Percentiles rank a stretch among this genome's conserved stretches.
phyloP scores from a whole-genome alignment of 2,797 vertebrate genomes.

The Aselliscus stoliczkanus region DNA sequence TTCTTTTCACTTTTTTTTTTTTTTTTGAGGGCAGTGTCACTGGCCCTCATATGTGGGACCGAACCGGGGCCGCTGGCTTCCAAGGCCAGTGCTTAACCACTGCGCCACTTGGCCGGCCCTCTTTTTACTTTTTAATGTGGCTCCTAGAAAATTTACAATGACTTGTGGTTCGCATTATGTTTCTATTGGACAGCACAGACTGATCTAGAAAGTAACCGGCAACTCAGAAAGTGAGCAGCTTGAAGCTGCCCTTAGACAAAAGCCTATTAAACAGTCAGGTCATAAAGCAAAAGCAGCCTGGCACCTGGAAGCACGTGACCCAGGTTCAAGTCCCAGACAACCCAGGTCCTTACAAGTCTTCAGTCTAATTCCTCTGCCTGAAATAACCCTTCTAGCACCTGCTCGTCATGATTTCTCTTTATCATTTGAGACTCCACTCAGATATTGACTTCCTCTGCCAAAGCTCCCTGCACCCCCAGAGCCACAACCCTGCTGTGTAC shows the following conservation, averaged over 20 bases:
- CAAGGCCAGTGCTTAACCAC: too few species aligned
- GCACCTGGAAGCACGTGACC: background rate
- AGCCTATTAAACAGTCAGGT: background rate
- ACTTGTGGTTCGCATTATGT: background rate
- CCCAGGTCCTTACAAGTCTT: background rate
- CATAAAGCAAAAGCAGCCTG: background rate
- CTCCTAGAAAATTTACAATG: background rate
- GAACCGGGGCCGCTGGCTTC: too few species aligned
- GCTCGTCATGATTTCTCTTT: background rate
- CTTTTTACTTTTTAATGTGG: background rate
- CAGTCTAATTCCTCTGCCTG: background rate
- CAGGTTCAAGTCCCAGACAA: background rate
- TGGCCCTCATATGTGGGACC: too few species aligned
- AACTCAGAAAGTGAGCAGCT: background rate
- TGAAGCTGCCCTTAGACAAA: background rate
- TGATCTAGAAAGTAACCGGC: background rate
- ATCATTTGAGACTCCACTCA: background rate
- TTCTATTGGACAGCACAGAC: background rate
- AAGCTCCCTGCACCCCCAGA: background rate
- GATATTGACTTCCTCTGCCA: background rate
- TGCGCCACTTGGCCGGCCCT: too few species aligned
- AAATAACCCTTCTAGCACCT: background rate
- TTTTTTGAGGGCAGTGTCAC: too few species aligned
- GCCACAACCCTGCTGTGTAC: background rate
- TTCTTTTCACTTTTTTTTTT: background rate